Evolutionary conservation across 2,113 vertebrate genomes (phyloP), one percentile per base, ranked within the genome.

Genomic region (Tetrao urogallus): DNA sequence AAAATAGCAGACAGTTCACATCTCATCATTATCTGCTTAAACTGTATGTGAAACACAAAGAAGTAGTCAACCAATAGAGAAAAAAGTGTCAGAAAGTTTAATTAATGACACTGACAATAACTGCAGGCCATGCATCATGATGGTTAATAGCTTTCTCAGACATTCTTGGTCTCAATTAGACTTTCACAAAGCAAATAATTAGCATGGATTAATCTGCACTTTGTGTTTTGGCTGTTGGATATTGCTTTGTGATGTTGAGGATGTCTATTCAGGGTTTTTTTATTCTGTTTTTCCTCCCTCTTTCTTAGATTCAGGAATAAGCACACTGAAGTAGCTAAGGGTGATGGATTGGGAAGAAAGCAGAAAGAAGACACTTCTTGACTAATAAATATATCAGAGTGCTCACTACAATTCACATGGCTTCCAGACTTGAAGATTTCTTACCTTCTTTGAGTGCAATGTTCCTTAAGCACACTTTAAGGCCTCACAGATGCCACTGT

Each of bases 71-170:
- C 13, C 14, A 71, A 21, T 24, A 66, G 22, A 11, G 13, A 20
- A 22, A 22, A 61, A 67, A 60, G 18, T 6, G 11, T 38, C 50
- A 54, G 54, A 82, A 86, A 4, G 2, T 58, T 86, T 50, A 19
- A 56, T 43, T 74, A 78, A 86, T 22, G 2, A 65, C 64, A 27
- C 30, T 42, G 24, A 69, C 6, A 42, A 38, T 52, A 78, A n/a
- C 14, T 32, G 10, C 14, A 77, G 20, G 12, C 57, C 16, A 28
- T 40, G 40, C 13, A 60, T 10, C 30, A 48, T 22, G 0, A 0
- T 67, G 43, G 38, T 69, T 78, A 6, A 6, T 65, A 78, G 28
- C 24, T 18, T 40, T 40, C 25, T 40, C 50, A 56, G 34, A 72
- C 4, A 30, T 54, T 56, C 22, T 10, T 30, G 32, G 38, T 57